Percentiles rank a stretch among this genome's conserved stretches.
Conservation (phyloP, 2,888 invertebrate species). For the Torymus texanus region DNA sequence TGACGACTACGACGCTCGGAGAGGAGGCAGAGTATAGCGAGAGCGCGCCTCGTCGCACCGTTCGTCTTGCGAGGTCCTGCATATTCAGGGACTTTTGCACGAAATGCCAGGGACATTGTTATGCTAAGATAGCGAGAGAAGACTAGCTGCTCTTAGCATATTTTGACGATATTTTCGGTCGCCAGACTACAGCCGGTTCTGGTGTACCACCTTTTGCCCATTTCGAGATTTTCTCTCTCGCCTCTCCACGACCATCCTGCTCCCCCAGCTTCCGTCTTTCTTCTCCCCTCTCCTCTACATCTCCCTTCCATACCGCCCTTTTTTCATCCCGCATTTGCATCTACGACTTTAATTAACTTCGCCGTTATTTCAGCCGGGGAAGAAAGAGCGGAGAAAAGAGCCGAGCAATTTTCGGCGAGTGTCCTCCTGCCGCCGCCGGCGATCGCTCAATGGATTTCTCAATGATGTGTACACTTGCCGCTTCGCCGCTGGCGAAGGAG, state of each 20-base stretch:
- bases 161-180: conserved; percentile 69
- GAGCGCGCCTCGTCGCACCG: conserved; percentile 29
- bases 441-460: conserved; percentile 23
- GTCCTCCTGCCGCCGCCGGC: not conserved
- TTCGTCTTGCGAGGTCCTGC: conserved; percentile 58
- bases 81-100: conserved; percentile 69
- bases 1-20: no score
- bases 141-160: conserved; percentile 68
- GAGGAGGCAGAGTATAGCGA: no score
- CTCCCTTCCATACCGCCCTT: conserved; percentile 24
- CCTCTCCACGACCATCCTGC: not conserved
- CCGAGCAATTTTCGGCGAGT: conserved; percentile 24
- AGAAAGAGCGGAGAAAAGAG: no score
- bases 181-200: conserved; percentile 60
- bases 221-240: not conserved
- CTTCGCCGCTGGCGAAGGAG: not conserved
- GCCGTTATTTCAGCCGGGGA: conserved; percentile 58
- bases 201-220: conserved; percentile 21
- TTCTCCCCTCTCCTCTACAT: not conserved
- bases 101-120: conserved; percentile 69
- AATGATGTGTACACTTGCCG: not conserved
- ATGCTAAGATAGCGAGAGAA: conserved; percentile 69
- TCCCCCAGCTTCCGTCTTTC: conserved; percentile 13
- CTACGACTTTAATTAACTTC: conserved; percentile 65
- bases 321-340: conserved; percentile 63